phyloP scores from a whole-genome alignment of 2,113 vertebrate species.

The Tychaedon coryphoeus region DNA sequence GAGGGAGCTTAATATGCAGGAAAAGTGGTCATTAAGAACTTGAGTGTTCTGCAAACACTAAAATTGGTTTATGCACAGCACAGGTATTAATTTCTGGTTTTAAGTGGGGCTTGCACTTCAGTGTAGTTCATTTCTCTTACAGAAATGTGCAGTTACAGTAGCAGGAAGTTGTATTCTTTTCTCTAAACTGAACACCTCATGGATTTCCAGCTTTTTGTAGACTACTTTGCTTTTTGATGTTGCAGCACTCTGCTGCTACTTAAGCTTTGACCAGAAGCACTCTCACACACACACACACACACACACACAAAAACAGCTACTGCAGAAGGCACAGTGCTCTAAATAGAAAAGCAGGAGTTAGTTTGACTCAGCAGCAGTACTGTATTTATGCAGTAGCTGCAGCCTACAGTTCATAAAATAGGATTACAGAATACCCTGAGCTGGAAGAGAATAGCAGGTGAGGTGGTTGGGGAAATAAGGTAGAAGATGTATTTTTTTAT shows the following conservation, averaged over 20 bases:
- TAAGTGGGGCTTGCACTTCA: not conserved
- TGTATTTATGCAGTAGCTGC: not conserved
- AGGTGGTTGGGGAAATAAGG: not conserved
- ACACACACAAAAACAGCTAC: not conserved
- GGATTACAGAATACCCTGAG: not conserved
- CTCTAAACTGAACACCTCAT: not conserved
- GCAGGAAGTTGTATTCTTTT: not conserved
- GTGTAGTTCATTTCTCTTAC: not conserved
- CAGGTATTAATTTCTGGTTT: not conserved
- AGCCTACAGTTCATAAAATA: not conserved
- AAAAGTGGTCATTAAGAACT: not conserved
- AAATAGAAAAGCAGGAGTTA: not conserved
- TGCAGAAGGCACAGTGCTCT: not conserved
- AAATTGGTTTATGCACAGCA: not conserved
- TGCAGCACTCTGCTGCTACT: not conserved
- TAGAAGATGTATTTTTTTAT: not conserved
- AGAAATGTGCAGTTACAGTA: not conserved
- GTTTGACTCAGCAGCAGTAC: not conserved
- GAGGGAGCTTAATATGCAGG: not conserved
- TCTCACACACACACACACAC: no score
- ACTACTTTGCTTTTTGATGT: not conserved
- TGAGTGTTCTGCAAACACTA: not conserved
- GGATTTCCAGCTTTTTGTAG: not conserved
- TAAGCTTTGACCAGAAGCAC: not conserved
- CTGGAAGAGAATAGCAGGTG: not conserved